Evolutionary conservation across 2,888 invertebrate species (phyloP).

Genomic region (Lobophora halterata): DNA sequence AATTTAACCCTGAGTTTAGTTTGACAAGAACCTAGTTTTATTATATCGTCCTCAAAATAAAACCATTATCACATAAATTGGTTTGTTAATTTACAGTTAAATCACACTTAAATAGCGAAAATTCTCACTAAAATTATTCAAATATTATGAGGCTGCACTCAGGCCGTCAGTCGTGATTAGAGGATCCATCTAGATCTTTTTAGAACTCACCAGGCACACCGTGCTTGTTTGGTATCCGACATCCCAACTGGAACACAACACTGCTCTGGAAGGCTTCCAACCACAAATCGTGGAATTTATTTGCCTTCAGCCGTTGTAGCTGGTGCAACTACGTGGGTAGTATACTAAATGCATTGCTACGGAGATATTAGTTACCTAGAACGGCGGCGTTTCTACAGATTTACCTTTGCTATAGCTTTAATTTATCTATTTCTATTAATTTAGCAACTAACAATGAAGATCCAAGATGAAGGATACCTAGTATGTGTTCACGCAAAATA

Average conservation of each 20-base stretch:
- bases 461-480: too few species aligned
- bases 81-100: too few species aligned
- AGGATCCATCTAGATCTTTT: constrained; percentile 11
- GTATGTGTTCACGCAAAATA: too few species aligned
- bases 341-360: constrained; percentile 56
- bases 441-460: too few species aligned
- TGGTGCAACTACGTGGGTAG: constrained; percentile 69
- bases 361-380: constrained; percentile 32
- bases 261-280: constrained; percentile 71
- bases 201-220: too few species aligned
- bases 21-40: too few species aligned
- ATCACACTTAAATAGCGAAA: too few species aligned
- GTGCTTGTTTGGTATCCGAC: constrained; percentile 9
- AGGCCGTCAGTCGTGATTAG: constrained; percentile 9
- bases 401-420: not conserved
- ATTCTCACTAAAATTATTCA: too few species aligned
- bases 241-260: constrained; percentile 42
- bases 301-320: constrained; percentile 64
- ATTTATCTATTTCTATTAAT: too few species aligned
- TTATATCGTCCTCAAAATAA: too few species aligned
- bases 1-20: too few species aligned
- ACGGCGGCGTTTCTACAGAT: constrained; percentile 12
- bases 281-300: constrained; percentile 76
- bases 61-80: too few species aligned
- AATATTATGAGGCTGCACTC: constrained; percentile 5